These are phyloP conservation scores for Oreochromis tanganicae DNA, from an alignment of 2,113 vertebrate species.

Conservation along the genomic window DNA sequence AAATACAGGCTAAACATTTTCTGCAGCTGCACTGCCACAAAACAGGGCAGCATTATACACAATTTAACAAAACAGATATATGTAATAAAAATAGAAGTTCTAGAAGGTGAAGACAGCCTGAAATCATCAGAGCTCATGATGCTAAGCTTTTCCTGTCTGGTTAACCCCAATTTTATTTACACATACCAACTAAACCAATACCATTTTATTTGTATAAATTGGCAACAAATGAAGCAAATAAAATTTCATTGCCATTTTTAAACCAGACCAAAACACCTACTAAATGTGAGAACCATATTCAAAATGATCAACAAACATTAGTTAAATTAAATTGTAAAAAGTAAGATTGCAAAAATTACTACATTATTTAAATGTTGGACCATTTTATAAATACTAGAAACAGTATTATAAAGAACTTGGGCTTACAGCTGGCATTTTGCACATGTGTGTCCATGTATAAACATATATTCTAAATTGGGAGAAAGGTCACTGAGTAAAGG, in stretches of 20 bases:
- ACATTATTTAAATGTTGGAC: background rate
- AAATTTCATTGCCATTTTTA: background rate
- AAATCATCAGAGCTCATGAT: background rate
- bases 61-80: background rate
- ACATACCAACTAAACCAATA: background rate
- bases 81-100: background rate
- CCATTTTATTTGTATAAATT: background rate
- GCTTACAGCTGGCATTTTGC: background rate
- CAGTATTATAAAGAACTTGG: background rate
- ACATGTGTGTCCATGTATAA: background rate
- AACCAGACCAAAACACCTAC: background rate
- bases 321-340: background rate
- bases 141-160: background rate
- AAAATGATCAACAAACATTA: background rate
- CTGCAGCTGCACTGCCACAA: background rate
- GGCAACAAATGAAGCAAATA: background rate
- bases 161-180: background rate
- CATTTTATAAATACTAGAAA: background rate
- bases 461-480: slow-evolving; percentile 39
- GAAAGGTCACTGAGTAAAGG: slow-evolving; percentile 38
- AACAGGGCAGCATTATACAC: background rate
- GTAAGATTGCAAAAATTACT: background rate
- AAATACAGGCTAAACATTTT: background rate
- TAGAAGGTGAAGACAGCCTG: background rate
- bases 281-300: background rate